These are phyloP conservation scores for Gymnoscopelus microlampas DNA, from an alignment of 2,797 vertebrate species.

Conservation along the genomic window DNA sequence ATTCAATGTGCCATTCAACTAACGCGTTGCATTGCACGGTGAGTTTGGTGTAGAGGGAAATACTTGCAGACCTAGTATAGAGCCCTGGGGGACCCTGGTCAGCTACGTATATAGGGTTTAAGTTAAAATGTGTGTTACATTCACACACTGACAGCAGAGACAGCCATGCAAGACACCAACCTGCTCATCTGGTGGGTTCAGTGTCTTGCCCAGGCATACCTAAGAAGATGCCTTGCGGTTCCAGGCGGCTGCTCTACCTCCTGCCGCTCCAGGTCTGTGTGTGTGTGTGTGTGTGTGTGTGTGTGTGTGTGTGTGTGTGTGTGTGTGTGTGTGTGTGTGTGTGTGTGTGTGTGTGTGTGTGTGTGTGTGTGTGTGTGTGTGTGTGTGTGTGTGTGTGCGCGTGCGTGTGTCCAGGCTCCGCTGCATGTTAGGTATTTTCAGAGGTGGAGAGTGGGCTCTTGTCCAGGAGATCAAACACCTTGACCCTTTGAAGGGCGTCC, in stretches of 20 bases:
- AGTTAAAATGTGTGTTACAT: no score
- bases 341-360: background rate
- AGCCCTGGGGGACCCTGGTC: no score
- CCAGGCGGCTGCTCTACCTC: no score
- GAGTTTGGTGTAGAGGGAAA: no score
- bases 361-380: conserved; percentile 2
- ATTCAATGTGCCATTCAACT: no score
- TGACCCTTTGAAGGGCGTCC: conserved; percentile 29
- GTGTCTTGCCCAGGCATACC: no score
- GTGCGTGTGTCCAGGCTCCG: background rate
- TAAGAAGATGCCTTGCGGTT: no score
- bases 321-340: background rate
- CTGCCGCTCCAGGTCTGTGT: no score
- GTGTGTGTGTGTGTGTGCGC: conserved; percentile 2
- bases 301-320: background rate
- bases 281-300: background rate
- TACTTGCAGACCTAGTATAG: no score
- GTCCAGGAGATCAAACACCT: conserved; percentile 57
- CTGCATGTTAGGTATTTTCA: conserved; percentile 32
- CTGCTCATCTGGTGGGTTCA: background rate
- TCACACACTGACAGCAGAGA: no score
- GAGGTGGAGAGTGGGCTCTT: conserved; percentile 36
- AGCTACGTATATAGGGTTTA: no score
- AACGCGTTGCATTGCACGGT: no score
- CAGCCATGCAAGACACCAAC: background rate